Conservation (phyloP, 2,888 invertebrate species). For the Toxonevra muliebris region DNA sequence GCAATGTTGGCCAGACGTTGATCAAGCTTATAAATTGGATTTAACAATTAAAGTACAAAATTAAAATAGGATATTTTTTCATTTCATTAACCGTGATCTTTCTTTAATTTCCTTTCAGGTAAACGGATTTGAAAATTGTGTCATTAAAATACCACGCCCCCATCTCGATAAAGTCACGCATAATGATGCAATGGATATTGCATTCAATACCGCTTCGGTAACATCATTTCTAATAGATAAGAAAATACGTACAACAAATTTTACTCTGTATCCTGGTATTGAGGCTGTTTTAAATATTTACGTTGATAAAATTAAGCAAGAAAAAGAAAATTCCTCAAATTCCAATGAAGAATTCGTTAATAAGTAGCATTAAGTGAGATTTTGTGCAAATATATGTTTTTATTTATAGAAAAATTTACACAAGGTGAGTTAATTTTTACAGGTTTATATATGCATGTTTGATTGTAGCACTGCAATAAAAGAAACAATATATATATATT, state of each 20-base stretch:
- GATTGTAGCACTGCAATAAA: too few relatives aligned
- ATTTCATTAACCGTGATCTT: neutral
- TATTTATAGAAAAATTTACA: neutral
- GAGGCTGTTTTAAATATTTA: slow-evolving; percentile 63
- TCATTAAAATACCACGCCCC: slow-evolving; percentile 67
- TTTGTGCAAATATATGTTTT: neutral
- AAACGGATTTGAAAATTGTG: slow-evolving; percentile 67
- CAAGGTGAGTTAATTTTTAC: too few relatives aligned
- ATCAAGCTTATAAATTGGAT: slow-evolving; percentile 74
- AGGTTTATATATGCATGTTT: too few relatives aligned
- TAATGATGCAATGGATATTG: slow-evolving; percentile 68
- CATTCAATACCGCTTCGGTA: slow-evolving; percentile 65
- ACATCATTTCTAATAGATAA: slow-evolving; percentile 59
- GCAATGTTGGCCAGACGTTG: slow-evolving; percentile 82
- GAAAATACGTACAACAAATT: slow-evolving; percentile 60
- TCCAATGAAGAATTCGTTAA: slow-evolving; percentile 37
- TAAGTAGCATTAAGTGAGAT: slow-evolving; percentile 5
- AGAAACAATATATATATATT: too few relatives aligned
- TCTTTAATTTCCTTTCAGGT: slow-evolving; percentile 59
- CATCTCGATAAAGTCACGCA: slow-evolving; percentile 67
- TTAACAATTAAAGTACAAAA: slow-evolving; percentile 70
- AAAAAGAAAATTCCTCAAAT: slow-evolving; percentile 36
- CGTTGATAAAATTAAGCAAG: slow-evolving; percentile 53
- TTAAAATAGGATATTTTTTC: too few relatives aligned
- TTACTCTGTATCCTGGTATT: slow-evolving; percentile 63